Evolutionary conservation across 2,888 invertebrate species (phyloP), one percentile per base, ranked within the genome.

Genomic region (Drosophila mercatorum): DNA sequence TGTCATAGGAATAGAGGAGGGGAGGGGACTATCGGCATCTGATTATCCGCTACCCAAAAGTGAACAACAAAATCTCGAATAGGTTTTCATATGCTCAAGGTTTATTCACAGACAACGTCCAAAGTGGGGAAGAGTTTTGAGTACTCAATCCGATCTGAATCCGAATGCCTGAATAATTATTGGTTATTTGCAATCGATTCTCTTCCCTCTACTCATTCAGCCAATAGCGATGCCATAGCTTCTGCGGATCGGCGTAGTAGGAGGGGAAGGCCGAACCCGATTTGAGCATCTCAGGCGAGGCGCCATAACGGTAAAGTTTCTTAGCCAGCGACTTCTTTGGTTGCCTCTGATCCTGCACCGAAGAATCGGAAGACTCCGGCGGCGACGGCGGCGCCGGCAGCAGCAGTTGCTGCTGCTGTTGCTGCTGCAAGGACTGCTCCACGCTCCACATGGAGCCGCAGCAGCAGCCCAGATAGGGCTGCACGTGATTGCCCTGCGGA

Each of bases 201-300:
- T 31, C 22, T 11, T 31, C 34, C 17, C 12, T 6, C 11, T 58
- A 69, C 11, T 57, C 17, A 14, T 72, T 12, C 11, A 31, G 10
- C 22, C 10, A 14, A 11, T 40, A 65, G 38, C 38, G 66, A 4
- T 65, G 17, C 41, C 28, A 36, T 7, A 57, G 44, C n/a, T 63
- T 63, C 11, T 44, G 65, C 6, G 72, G 53, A 43, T 72, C 58
- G 26, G 58, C 58, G 7, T 73, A 53, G 36, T 60, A 74, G n/a
- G 75, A 74, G 43, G 74, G 75, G 53, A 75, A 74, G n/a, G 75
- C 74, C 10, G 55, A 43, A 11, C 75, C 74, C n/a, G 74, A 60
- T 10, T 31, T 12, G 41, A 74, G 22, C 75, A 74, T 74, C 17
- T 75, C 75, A 14, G 63, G 60, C 17, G 75, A 53, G 34, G 74